phyloP scores from a whole-genome alignment of 2,113 vertebrate species.

The Tachuris rubrigastra region DNA sequence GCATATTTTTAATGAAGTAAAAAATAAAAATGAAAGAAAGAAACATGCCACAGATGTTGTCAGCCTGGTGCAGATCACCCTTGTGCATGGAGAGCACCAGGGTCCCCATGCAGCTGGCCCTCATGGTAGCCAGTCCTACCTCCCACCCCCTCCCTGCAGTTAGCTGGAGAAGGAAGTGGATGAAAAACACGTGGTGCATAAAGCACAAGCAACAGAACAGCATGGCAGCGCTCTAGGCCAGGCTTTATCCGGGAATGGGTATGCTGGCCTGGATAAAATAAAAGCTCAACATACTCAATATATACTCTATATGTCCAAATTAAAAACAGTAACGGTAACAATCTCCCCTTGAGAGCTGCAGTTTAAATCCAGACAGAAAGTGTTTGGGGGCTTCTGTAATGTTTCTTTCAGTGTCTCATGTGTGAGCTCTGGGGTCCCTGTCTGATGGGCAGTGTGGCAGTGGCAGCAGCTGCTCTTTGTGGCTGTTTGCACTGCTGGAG shows the following conservation, averaged over 20 bases:
- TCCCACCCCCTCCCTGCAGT: not conserved
- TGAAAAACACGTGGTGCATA: not conserved
- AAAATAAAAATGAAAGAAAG: slow-evolving; percentile 4
- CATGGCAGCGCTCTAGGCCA: not conserved
- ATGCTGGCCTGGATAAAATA: not conserved
- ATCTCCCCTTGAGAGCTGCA: not conserved
- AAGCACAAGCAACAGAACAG: slow-evolving; percentile 11
- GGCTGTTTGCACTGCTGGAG: not conserved
- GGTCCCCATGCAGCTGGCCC: not conserved
- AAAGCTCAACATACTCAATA: not conserved
- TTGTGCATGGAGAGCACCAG: not conserved
- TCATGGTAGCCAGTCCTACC: not conserved
- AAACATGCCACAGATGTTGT: not conserved
- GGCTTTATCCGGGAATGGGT: not conserved
- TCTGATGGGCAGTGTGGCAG: fast-evolving
- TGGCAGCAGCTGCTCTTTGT: not conserved
- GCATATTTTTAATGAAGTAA: slow-evolving; percentile 56
- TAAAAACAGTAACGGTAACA: not conserved
- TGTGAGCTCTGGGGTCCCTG: not conserved
- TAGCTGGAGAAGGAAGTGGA: not conserved
- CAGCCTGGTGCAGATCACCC: not conserved
- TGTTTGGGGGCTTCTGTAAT: not conserved
- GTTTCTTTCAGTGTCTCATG: not conserved
- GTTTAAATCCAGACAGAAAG: not conserved
- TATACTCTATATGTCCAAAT: not conserved